Base-by-base conservation (phyloP, 2,113 vertebrate genomes). In the Thomomys bottae region DNA sequence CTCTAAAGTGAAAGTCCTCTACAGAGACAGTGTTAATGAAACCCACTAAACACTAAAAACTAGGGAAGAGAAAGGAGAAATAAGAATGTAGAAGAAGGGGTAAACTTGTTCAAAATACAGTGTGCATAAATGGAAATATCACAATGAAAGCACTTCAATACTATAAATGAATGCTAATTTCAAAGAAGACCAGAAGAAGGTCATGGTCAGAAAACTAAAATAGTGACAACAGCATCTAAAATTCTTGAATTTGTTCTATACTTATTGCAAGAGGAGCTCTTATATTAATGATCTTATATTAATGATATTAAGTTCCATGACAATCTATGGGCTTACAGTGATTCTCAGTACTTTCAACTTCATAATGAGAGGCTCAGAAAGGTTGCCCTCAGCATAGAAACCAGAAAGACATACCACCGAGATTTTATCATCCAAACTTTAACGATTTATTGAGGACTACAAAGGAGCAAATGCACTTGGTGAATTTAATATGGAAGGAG, bases 331-430 rank as follows among this genome's bases (percentile, higher is more conserved):
- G 70, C 45, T 77, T 81, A 64, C 40, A 59, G 63, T 59, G 8
- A 30, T n/a, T 5, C 36, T 71, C 59, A 78, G 59, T 64, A 49
- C 88, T 87, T 87, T 73, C 21, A 57, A 70, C 85, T 80, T 94
- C 12, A n/a, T 68, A 66, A 2, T 84, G 38, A 95, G 82, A 61
- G 76, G 54, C 63, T 94, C 85, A 87, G 72, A 49, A 34, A 89
- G 57, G 34, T 32, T 61, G 64, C 87, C 61, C 36, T 28, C 8
- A 45, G 4, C 72, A 54, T 1, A 12, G 54, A 49, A 93, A 40
- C 26, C 66, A 84, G 57, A 64, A 66, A 81, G 84, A 61, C n/a
- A 87, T 8, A 17, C 32, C 70, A 57, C 34, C 34, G 66, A 67
- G n/a, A 80, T 49, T 86, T 90, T 49, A 18, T 57, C 79, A 78